These are phyloP conservation scores for Pedionomus torquatus DNA, from an alignment of 2,113 vertebrate species.

Conservation along the genomic window DNA sequence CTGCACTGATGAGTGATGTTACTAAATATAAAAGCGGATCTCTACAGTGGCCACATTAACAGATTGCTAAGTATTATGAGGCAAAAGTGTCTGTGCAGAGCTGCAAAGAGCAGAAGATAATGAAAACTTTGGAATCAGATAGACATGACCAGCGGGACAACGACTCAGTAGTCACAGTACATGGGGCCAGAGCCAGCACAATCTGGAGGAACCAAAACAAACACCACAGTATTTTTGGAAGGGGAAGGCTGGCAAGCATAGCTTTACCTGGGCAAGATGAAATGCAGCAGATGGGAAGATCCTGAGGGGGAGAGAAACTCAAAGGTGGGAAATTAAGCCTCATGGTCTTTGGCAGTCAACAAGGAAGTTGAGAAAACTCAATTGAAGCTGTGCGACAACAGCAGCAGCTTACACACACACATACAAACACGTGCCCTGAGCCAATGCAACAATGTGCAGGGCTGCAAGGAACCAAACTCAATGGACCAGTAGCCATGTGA, in stretches of 20 bases:
- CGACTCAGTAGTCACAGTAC: slow-evolving; percentile 27
- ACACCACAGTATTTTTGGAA: slow-evolving; percentile 52
- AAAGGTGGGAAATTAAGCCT: slow-evolving; percentile 37
- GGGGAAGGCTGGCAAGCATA: slow-evolving; percentile 11
- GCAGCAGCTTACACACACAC: neutral
- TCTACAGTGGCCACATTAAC: neutral
- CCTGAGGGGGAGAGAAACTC: slow-evolving; percentile 2
- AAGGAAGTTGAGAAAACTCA: slow-evolving; percentile 30
- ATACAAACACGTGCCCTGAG: fast-evolving
- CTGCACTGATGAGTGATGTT: neutral
- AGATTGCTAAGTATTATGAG: neutral
- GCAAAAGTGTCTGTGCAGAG: neutral
- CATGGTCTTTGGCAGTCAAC: slow-evolving; percentile 28
- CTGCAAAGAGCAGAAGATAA: slow-evolving; percentile 15
- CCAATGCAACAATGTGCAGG: neutral
- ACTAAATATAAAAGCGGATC: slow-evolving; percentile 31
- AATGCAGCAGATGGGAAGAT: slow-evolving; percentile 60
- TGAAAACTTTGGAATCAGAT: slow-evolving; percentile 25
- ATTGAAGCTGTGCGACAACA: neutral
- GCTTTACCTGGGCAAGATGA: slow-evolving; percentile 57
- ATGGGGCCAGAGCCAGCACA: slow-evolving; percentile 33
- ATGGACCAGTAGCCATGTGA: neutral
- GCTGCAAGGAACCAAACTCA: neutral
- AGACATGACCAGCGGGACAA: slow-evolving; percentile 10
- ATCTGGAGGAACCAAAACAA: slow-evolving; percentile 58